phyloP scores from a whole-genome alignment of 53 echinoderm and acorn worm genomes.

The Holothuria scabra region DNA sequence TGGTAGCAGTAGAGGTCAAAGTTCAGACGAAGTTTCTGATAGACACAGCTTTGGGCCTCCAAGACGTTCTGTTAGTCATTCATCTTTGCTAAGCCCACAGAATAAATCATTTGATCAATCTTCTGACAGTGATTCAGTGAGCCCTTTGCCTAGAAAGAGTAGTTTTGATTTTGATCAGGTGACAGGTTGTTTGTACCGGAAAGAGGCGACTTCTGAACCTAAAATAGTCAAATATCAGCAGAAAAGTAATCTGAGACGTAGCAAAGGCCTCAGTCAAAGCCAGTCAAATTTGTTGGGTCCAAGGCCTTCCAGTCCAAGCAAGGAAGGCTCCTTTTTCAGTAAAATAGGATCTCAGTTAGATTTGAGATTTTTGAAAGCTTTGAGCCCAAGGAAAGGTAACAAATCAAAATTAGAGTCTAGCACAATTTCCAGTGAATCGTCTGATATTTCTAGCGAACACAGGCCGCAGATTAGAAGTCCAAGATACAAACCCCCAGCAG shows the following conservation, averaged over 20 bases:
- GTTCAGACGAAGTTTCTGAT: not conserved
- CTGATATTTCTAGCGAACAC: constrained; percentile 4
- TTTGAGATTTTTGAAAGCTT: constrained; percentile 29
- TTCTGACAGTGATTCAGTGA: not conserved
- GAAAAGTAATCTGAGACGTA: constrained; percentile 22
- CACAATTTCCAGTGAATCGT: not conserved
- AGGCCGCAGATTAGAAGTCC: constrained; percentile 38
- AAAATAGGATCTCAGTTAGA: constrained; percentile 47
- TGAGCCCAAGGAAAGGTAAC: constrained; percentile 45
- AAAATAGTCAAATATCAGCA: constrained; percentile 38
- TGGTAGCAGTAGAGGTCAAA: not conserved
- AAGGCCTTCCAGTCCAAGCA: not conserved
- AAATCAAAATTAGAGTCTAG: constrained; percentile 1
- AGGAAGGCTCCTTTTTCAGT: constrained; percentile 22
- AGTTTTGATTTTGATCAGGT: not conserved
- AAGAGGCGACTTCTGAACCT: not conserved
- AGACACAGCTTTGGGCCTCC: constrained; percentile 35
- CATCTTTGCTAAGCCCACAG: not conserved
- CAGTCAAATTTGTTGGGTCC: not conserved
- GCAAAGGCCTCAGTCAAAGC: constrained; percentile 23
- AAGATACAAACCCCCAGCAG: not conserved
- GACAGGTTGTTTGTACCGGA: not conserved
- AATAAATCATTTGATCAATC: not conserved
- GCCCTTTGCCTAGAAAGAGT: not conserved
- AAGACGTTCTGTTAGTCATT: constrained; percentile 8